Evolutionary conservation across 2,113 vertebrate species (phyloP).

Genomic region (Muntiacus muntjak): DNA sequence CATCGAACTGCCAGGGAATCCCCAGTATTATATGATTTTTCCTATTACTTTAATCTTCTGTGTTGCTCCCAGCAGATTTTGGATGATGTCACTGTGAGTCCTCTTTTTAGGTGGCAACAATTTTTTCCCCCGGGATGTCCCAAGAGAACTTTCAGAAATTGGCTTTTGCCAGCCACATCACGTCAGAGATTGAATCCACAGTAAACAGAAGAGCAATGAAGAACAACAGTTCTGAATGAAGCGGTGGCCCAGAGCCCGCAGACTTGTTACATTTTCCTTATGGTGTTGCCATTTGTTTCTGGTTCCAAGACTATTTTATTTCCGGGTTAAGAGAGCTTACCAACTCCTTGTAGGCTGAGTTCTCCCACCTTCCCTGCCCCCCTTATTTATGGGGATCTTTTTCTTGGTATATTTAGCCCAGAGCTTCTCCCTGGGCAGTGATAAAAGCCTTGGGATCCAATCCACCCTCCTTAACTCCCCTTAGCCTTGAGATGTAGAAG

Average conservation of each 20-base stretch:
- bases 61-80: not conserved
- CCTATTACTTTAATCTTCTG: not conserved
- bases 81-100: not conserved
- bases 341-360: not conserved
- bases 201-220: not conserved
- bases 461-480: not conserved
- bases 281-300: not conserved
- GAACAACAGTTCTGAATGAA: not conserved
- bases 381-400: not conserved
- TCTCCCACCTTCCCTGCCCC: not conserved
- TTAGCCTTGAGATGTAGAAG: not conserved
- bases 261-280: not conserved
- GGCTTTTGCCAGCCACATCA: not conserved
- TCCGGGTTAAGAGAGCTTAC: not conserved
- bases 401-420: not conserved
- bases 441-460: not conserved
- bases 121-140: not conserved
- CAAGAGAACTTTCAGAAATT: not conserved
- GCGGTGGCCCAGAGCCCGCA: fast-evolving
- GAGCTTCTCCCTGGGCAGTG: not conserved
- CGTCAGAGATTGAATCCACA: not conserved
- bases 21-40: not conserved
- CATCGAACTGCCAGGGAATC: not conserved
- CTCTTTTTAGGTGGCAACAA: not conserved
- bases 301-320: not conserved